Percentiles rank a stretch among this genome's conserved stretches.
Conservation (phyloP, 2,888 invertebrate species). For the Caenorhabditis virilis region DNA sequence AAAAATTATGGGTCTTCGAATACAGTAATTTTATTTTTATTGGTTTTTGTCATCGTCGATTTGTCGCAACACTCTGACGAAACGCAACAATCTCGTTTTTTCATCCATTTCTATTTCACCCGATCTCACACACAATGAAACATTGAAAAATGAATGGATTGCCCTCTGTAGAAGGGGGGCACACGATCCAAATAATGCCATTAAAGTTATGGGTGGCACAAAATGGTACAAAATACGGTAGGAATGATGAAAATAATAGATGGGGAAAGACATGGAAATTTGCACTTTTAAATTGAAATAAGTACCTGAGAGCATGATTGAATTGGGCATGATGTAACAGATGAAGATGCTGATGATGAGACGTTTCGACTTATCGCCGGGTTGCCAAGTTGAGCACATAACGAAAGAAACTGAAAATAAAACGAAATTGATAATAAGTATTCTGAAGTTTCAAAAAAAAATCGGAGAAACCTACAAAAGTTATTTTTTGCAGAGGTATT, state of each 20-base stretch:
- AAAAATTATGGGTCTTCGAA: too few relatives aligned
- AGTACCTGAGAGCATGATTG: constrained; percentile 41
- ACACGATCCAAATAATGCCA: constrained; percentile 16
- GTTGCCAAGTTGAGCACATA: constrained; percentile 47
- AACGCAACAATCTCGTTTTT: constrained; percentile 43
- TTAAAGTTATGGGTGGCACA: constrained; percentile 33
- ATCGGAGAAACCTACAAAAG: neutral
- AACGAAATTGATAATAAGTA: constrained; percentile 1
- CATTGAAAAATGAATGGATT: constrained; percentile 3
- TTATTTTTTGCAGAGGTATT: too few relatives aligned
- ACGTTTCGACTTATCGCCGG: constrained; percentile 24
- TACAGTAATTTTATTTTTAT: constrained; percentile 47
- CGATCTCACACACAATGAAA: constrained; percentile 5
- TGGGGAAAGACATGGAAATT: too few relatives aligned
- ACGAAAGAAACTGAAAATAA: constrained; percentile 33
- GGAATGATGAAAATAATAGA: neutral
- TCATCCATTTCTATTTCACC: constrained; percentile 7
- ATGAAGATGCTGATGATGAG: constrained; percentile 26
- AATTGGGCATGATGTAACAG: constrained; percentile 32
- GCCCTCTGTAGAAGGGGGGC: neutral
- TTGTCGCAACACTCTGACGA: too few relatives aligned
- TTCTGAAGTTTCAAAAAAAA: neutral
- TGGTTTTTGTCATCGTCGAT: constrained; percentile 39
- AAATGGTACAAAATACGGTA: constrained; percentile 18
- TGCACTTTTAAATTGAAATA: too few relatives aligned